Evolutionary conservation across 2,888 invertebrate species (phyloP), one percentile per base, ranked within the genome.

Genomic region (Pandemis cinnamomeana): DNA sequence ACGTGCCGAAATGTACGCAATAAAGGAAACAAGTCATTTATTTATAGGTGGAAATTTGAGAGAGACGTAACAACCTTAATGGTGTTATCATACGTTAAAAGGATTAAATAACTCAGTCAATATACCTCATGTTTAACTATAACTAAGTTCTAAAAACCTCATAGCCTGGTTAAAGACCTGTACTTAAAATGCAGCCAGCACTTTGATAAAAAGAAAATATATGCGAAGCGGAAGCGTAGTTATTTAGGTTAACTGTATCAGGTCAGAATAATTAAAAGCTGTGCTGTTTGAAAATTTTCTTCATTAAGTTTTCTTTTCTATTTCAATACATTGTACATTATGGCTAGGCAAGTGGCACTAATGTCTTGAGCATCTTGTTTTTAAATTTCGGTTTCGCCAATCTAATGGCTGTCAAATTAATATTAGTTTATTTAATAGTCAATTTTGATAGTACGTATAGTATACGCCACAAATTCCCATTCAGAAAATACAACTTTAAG

Each of bases 171-270:
- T 15, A 64, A 71, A 46, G 44, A 44, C 53, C 66, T 46, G 44
- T 42, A 20, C 20, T 48, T 51, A 48, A 66, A 66, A 66, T 66
- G 48, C 66, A 66, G n/a, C 36, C 41, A 60, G 48, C 60, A 41
- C 36, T 48, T 11, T 7, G 48, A 20, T 13, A 60, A 46, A 66
- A 60, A 60, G 15, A 66, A 58, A 64, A 66, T 71, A 20, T 60
- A 60, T 15, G 60, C 67, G 20, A 48, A 41, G 8, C 15, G 51
- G 42, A 51, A 48, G n/a, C 58, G 11, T 60, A 41, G 41, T 64
- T 71, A 67, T 67, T 51, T 61, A 60, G 60, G 60, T 66, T 67
- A 67, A 60, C 60, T 44, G 51, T 66, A 64, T 66, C 64, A 66
- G 58, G 67, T 60, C 67, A 44, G 67, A 42, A 67, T 72, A 71